Conservation (phyloP, 2,797 vertebrate species). For the Cyprinella venusta region DNA sequence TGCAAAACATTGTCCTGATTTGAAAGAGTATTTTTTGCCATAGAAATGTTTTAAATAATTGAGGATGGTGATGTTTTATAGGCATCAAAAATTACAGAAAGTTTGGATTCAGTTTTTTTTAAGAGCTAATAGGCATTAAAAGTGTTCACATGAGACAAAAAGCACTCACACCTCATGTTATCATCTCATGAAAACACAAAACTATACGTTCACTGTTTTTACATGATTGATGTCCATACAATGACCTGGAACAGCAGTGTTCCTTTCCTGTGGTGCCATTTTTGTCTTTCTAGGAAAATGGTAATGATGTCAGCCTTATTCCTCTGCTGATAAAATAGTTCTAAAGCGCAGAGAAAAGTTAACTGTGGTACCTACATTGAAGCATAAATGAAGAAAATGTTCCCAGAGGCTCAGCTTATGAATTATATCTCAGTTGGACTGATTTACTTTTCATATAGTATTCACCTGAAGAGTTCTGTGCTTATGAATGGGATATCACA, state of each 20-base stretch:
- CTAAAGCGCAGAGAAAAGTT: not conserved
- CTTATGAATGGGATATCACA: not conserved
- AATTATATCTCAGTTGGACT: not conserved
- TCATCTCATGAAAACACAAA: slow-evolving; percentile 1
- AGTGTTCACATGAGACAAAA: not conserved
- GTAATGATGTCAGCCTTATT: not conserved
- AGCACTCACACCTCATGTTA: not conserved
- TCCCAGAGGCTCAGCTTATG: not conserved
- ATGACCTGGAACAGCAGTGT: not conserved
- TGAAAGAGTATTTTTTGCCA: not conserved
- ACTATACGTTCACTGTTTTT: not conserved
- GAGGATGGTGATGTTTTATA: not conserved
- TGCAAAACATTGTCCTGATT: not conserved
- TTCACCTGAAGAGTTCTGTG: not conserved
- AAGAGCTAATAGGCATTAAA: not conserved
- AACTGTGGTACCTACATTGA: not conserved
- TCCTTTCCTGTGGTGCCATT: not conserved
- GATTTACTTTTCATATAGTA: not conserved
- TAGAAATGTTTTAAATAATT: not conserved
- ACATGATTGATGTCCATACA: not conserved
- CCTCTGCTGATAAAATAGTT: slow-evolving; percentile 4
- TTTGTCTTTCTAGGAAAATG: slow-evolving; percentile 3
- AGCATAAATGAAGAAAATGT: slow-evolving; percentile 6
- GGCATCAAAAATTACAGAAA: not conserved
- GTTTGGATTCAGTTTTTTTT: not conserved